Conservation (phyloP, 2,888 invertebrate species). For the Meghimatium bilineatum region DNA sequence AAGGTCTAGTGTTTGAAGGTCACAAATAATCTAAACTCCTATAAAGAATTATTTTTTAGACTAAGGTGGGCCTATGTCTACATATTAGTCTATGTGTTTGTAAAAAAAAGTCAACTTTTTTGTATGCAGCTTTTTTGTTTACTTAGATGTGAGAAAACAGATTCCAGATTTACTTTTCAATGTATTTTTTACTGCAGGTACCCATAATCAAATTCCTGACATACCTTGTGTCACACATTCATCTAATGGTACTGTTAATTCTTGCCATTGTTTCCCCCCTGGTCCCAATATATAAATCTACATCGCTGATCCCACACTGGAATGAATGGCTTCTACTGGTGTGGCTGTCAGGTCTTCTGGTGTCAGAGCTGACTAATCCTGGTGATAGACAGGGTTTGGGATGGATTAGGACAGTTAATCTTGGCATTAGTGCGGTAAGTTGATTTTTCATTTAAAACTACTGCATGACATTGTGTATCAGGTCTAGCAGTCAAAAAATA, state of each 20-base stretch:
- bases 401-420: slow-evolving; percentile 83
- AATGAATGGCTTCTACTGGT: slow-evolving; percentile 96
- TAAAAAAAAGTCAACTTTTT: not conserved
- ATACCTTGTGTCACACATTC: slow-evolving; percentile 98
- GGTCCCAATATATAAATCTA: slow-evolving; percentile 74
- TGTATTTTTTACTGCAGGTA: slow-evolving; percentile 79
- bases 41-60: too few relatives aligned
- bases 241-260: slow-evolving; percentile 94
- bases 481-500: too few relatives aligned
- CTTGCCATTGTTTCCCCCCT: slow-evolving; percentile 82
- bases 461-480: too few relatives aligned
- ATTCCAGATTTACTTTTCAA: not conserved
- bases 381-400: slow-evolving; percentile 97
- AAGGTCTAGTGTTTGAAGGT: too few relatives aligned
- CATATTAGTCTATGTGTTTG: not conserved
- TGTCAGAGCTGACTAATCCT: slow-evolving; percentile 97
- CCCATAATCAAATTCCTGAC: slow-evolving; percentile 99
- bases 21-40: too few relatives aligned
- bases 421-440: slow-evolving; percentile 85
- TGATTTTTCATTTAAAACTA: not conserved
- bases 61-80: too few relatives aligned
- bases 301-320: slow-evolving; percentile 88
- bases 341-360: slow-evolving; percentile 94
- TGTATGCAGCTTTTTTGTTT: too few relatives aligned
- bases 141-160: too few relatives aligned